Evolutionary conservation across 2,113 vertebrate genomes (phyloP).

Genomic region (Monarcha castaneiventris): DNA sequence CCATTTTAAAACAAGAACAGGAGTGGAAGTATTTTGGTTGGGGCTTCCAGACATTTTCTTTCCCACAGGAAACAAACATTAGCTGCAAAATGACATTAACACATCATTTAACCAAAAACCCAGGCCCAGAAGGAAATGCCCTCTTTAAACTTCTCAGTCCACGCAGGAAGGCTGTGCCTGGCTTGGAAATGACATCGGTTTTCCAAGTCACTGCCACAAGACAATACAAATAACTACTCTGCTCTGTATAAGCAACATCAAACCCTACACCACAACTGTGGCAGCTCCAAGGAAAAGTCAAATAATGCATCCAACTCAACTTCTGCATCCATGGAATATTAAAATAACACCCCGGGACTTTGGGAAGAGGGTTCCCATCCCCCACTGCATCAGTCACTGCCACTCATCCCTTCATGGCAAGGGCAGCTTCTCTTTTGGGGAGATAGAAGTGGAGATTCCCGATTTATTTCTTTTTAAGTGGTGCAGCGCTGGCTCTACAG

Average conservation of each 20-base stretch:
- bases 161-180: not conserved
- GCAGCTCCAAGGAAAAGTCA: not conserved
- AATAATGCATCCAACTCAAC: not conserved
- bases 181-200: not conserved
- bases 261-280: fast-evolving
- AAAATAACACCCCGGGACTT: not conserved
- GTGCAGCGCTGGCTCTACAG: not conserved
- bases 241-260: fast-evolving
- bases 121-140: not conserved
- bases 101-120: fast-evolving
- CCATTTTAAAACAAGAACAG: not conserved
- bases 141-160: not conserved
- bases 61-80: not conserved
- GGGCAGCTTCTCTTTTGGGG: not conserved
- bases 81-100: not conserved
- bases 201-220: not conserved
- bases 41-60: not conserved
- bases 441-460: not conserved
- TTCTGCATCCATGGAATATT: no score
- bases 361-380: not conserved
- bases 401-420: fast-evolving
- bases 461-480: not conserved
- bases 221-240: fast-evolving
- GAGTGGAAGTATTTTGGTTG: not conserved
- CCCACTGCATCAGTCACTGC: not conserved